Evolutionary conservation across 2,888 invertebrate genomes (phyloP).

Genomic region (Diaperis boleti): DNA sequence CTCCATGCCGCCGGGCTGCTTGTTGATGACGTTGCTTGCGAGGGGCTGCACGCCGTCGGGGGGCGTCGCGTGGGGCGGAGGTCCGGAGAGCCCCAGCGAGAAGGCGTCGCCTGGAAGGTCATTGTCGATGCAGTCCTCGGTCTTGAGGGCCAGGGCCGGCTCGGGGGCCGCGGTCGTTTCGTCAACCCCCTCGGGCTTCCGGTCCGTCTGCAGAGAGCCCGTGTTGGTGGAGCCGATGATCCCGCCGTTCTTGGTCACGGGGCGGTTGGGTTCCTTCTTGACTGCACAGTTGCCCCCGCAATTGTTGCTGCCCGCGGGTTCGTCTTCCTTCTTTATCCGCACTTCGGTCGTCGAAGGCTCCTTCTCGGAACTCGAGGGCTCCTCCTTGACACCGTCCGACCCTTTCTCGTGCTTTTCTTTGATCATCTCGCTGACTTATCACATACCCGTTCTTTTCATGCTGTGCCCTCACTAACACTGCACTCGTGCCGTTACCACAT

Average conservation of each 20-base stretch:
- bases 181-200: conserved; percentile 60
- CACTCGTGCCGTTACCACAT: conserved; percentile 58
- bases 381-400: conserved; percentile 66
- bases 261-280: conserved; percentile 61
- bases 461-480: conserved; percentile 60
- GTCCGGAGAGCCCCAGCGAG: conserved; percentile 57
- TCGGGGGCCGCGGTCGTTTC: conserved; percentile 48
- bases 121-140: conserved; percentile 62
- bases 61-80: conserved; percentile 63
- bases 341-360: conserved; percentile 62
- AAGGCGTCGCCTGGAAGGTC: conserved; percentile 64
- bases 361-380: conserved; percentile 65
- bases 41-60: conserved; percentile 79
- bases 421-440: conserved; percentile 63
- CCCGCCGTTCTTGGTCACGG: conserved; percentile 65
- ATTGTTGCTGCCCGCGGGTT: conserved; percentile 61
- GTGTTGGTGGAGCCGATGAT: conserved; percentile 66
- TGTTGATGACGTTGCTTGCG: conserved; percentile 82
- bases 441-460: conserved; percentile 62
- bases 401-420: conserved; percentile 67
- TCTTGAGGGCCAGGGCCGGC: conserved; percentile 59
- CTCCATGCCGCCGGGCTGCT: conserved; percentile 85
- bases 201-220: conserved; percentile 63
- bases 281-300: conserved; percentile 55
- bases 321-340: conserved; percentile 64